Conservation (phyloP, 2,888 invertebrate genomes). For the Oligia latruncula region DNA sequence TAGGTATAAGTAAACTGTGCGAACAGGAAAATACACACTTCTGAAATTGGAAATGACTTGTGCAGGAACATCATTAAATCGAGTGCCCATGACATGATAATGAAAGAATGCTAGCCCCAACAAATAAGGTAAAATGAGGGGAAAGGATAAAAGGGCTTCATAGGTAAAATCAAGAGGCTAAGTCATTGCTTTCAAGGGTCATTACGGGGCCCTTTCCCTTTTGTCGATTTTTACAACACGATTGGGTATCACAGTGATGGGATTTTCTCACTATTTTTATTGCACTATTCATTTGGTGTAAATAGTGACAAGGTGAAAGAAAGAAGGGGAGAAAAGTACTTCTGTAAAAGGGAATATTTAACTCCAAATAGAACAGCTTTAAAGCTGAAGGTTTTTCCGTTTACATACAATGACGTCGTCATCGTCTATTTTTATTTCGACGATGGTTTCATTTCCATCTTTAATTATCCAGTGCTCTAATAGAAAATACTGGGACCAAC, state of each 20-base stretch:
- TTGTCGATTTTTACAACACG: conserved; percentile 45
- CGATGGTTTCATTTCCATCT: too few relatives aligned
- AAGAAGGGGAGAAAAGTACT: not conserved
- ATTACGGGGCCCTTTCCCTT: conserved; percentile 36
- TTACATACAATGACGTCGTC: not conserved
- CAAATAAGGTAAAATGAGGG: conserved; percentile 51
- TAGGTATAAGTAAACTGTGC: not conserved
- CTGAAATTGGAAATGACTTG: not conserved
- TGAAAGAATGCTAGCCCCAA: conserved; percentile 21
- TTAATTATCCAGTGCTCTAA: too few relatives aligned
- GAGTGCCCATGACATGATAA: conserved; percentile 12
- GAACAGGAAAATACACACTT: not conserved
- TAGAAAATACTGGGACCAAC: too few relatives aligned
- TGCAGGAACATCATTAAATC: conserved; percentile 13
- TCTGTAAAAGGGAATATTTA: not conserved
- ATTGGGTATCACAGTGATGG: conserved; percentile 6
- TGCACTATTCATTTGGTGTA: conserved; percentile 13
- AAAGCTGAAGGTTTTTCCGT: not conserved
- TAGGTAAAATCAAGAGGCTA: conserved; percentile 59
- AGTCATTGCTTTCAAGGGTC: conserved; percentile 57
- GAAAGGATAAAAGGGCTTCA: conserved; percentile 47
- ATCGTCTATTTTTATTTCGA: not conserved
- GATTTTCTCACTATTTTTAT: conserved; percentile 22
- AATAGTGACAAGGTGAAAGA: not conserved
- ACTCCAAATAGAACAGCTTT: not conserved